A percentile compares a stretch with the other conserved stretches of the same genome.
These are phyloP conservation scores for Sitta europaea DNA, from an alignment of 2,113 vertebrate species.

Conservation along the genomic window DNA sequence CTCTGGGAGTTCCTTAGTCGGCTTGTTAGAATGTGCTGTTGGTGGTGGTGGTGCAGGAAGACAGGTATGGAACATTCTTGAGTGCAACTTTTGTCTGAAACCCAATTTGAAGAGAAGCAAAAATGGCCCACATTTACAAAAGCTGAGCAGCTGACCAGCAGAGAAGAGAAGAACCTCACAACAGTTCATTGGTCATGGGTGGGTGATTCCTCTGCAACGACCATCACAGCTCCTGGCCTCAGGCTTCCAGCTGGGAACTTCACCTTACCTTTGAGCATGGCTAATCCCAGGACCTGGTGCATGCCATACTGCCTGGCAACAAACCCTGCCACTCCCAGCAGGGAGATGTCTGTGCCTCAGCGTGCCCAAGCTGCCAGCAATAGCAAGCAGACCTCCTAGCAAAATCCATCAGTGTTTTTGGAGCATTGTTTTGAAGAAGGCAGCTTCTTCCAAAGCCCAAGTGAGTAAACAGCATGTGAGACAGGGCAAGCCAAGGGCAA, in stretches of 20 bases:
- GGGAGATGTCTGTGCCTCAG: rapidly evolving
- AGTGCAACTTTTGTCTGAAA: neutral
- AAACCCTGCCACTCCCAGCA: neutral
- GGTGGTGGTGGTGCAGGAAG: neutral
- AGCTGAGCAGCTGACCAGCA: neutral
- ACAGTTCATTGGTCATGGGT: rapidly evolving
- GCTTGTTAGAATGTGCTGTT: neutral
- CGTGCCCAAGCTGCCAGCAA: neutral
- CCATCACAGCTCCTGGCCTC: rapidly evolving
- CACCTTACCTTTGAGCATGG: rapidly evolving
- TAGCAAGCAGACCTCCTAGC: neutral
- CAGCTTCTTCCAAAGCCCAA: neutral
- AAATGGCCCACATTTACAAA: neutral
- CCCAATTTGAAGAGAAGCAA: neutral
- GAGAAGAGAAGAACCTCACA: neutral
- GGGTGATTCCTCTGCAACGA: neutral
- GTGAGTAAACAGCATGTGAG: neutral
- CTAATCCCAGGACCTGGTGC: neutral
- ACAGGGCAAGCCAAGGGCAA: neutral
- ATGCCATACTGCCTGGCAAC: neutral
- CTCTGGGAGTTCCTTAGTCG: neutral
- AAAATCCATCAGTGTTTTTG: neutral
- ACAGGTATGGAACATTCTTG: neutral
- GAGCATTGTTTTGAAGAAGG: neutral
- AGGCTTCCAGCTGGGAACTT: neutral